Evolutionary conservation across 1,140 invertebrate species (phyloP).

Genomic region (Brachystomella parvula): DNA sequence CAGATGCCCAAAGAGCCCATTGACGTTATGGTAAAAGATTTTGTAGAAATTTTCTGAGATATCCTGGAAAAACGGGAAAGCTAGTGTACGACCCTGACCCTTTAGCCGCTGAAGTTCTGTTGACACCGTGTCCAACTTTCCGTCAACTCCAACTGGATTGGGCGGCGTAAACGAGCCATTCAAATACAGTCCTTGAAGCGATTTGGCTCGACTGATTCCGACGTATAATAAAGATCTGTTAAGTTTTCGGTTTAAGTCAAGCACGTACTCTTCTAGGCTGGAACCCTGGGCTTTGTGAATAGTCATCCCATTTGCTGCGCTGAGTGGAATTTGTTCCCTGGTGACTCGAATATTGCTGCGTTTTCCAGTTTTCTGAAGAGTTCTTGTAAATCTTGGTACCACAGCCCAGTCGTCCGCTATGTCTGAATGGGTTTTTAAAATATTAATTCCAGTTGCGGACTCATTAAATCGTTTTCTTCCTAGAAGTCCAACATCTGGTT

Average conservation of each 20-base stretch:
- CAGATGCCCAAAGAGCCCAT: not conserved
- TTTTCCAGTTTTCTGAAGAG: not conserved
- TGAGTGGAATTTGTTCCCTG: not conserved
- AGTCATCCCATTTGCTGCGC: not conserved
- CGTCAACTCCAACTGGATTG: not conserved
- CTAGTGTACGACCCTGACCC: not conserved
- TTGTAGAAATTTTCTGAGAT: not conserved
- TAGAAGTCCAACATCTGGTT: not conserved
- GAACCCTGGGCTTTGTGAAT: not conserved
- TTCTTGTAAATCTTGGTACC: not conserved
- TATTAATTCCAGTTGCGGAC: not conserved
- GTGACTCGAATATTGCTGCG: not conserved
- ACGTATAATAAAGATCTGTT: constrained; percentile 16
- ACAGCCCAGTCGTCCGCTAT: not conserved
- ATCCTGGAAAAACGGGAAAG: constrained; percentile 5
- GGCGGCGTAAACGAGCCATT: constrained; percentile 18
- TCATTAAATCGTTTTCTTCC: not conserved
- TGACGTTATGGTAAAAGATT: constrained; percentile 17
- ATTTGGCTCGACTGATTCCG: constrained; percentile 10
- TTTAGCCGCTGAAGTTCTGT: not conserved
- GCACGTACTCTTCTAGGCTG: not conserved
- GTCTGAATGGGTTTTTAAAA: not conserved
- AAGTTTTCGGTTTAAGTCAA: not conserved
- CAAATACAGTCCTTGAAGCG: constrained; percentile 15
- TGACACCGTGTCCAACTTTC: not conserved